Evolutionary conservation across 1,140 invertebrate species (phyloP).

Genomic region (Aphaenogaster ashmeadi): DNA sequence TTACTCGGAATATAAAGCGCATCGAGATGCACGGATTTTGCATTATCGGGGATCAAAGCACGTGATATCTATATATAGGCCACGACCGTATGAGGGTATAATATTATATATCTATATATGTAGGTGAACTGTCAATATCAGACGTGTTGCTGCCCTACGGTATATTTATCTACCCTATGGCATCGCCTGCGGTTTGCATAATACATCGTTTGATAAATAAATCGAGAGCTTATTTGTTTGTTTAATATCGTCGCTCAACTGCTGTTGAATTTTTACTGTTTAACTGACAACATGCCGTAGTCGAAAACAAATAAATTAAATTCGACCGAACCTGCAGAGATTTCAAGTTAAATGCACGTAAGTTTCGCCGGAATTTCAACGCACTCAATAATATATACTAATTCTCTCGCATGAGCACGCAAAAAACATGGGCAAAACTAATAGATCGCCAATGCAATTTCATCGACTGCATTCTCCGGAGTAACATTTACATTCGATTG

Average conservation of each 20-base stretch:
- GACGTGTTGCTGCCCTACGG: neutral
- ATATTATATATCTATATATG: conserved; percentile 20
- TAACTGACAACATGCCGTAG: too few species aligned
- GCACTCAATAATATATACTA: conserved; percentile 2
- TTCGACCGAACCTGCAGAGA: neutral
- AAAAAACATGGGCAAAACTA: neutral
- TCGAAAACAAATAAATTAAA: neutral
- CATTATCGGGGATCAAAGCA: neutral
- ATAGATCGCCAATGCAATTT: conserved; percentile 40
- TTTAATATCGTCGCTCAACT: neutral
- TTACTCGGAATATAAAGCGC: neutral
- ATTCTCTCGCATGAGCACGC: neutral
- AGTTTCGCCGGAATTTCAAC: neutral
- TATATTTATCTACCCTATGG: conserved; percentile 33
- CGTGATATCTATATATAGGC: conserved; percentile 11
- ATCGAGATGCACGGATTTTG: neutral
- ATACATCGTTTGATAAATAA: conserved; percentile 43
- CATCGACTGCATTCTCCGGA: conserved; percentile 23
- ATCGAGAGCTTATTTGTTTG: conserved; percentile 33
- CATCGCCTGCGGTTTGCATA: conserved; percentile 32
- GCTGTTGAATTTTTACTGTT: conserved; percentile 20
- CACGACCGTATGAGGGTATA: conserved; percentile 16
- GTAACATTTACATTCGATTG: conserved; percentile 54
- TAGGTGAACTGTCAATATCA: conserved; percentile 42
- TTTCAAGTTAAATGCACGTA: neutral